Base-by-base conservation (phyloP, 2,888 invertebrate species). In the Dolichopus griseipennis region DNA sequence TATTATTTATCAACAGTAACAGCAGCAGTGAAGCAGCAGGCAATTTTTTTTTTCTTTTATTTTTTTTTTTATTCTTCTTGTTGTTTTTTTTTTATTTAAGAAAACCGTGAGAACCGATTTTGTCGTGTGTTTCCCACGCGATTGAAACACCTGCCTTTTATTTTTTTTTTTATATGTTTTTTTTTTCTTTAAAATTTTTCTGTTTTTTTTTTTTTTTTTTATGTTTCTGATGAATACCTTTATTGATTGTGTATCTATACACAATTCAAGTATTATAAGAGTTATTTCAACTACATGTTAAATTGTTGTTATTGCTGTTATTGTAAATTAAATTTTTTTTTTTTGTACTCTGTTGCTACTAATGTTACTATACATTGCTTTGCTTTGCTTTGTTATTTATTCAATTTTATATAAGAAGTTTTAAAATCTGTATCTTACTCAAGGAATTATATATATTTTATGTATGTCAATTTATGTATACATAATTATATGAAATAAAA, bases 91-190 rank as follows among this genome's bases (percentile, higher is more conserved):
- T 27, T 27, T 27, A 27, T 78, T 71, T 78, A 77, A 75, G 73
- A 15, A 73, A 77, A 80, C 78, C 81, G 81, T 80, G 80, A 78
- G 81, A 80, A 81, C 79, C 76, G 77, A 80, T 79, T 78, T 79
- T 81, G 80, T 80, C 80, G 80, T 80, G 80, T 80, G 80, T 80
- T 80, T 80, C 80, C 80, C 80, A 80, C 80, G 80, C 80, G 80
- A 81, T 78, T 78, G 76, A 80, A 79, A 80, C 80, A 80, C 80
- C 80, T 80, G 80, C 81, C 79, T 73, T 66, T 73, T 72, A 73
- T 74, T 73, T 73, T 73, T 71, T 21, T 41, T 62, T 43, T 67
- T 69, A 70, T 68, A 22, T 70, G 33, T 65, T 63, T 34, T 67
- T 20, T 67, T 66, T 20, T 34, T 71, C 69, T 67, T 52, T 68